Percentiles rank a stretch among this genome's conserved stretches.
phyloP scores from a whole-genome alignment of 2,113 vertebrate genomes.

The Campylomormyrus tamandua region DNA sequence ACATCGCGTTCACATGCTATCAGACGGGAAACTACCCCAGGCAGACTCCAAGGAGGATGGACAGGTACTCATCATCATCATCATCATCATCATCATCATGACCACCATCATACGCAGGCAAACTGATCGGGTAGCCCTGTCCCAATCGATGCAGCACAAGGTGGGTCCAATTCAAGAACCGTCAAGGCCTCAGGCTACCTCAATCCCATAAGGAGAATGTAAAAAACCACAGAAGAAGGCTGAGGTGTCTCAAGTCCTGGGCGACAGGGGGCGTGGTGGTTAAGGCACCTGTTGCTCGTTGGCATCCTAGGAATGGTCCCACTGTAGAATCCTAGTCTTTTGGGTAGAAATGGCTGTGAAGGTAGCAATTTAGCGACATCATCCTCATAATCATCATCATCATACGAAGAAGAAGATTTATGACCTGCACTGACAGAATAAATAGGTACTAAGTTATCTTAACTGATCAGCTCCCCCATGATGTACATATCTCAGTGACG shows the following conservation, averaged over 20 bases:
- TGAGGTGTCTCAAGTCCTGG: not conserved
- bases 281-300: not conserved
- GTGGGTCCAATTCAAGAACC: too few relatives aligned
- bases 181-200: not conserved
- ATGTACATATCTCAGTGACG: not conserved
- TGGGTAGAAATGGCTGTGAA: not conserved
- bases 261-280: not conserved
- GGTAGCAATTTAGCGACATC: not conserved
- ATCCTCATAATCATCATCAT: not conserved
- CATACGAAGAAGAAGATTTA: not conserved
- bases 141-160: not conserved
- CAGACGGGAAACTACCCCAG: not conserved
- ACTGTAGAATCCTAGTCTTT: not conserved
- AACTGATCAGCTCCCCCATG: not conserved
- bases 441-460: not conserved
- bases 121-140: not conserved
- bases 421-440: not conserved
- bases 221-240: not conserved
- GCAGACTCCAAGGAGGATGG: not conserved
- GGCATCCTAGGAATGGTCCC: not conserved
- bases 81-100: not conserved
- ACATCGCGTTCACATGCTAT: not conserved
- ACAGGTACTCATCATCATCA: not conserved
- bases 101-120: not conserved
- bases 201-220: not conserved